Evolutionary conservation across 2,888 invertebrate species (phyloP).

Genomic region (Drosophila phalerata): DNA sequence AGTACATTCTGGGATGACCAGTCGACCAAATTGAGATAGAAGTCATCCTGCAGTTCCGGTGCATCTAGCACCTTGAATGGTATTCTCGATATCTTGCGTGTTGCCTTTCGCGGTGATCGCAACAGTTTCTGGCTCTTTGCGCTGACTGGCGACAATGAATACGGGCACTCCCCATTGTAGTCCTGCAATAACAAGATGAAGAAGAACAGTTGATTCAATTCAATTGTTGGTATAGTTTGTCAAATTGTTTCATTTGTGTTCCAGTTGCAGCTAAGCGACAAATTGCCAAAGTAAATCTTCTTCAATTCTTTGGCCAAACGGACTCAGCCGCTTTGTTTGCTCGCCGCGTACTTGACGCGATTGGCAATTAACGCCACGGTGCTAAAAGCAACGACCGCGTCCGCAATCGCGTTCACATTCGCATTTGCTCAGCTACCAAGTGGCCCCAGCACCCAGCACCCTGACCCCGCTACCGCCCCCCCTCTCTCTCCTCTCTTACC

Average conservation of each 20-base stretch:
- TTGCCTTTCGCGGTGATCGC: constrained; percentile 98
- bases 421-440: constrained; percentile 22
- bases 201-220: not conserved
- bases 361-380: constrained; percentile 69
- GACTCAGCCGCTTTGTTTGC: constrained; percentile 55
- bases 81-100: constrained; percentile 98
- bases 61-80: constrained; percentile 93
- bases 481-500: no score
- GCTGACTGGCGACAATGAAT: constrained; percentile 97
- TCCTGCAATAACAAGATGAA: constrained; percentile 86
- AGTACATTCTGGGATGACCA: constrained; percentile 99
- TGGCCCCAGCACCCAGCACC: not conserved
- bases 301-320: constrained; percentile 9
- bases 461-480: no score
- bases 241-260: constrained; percentile 40
- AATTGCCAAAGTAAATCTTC: constrained; percentile 59
- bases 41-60: constrained; percentile 93
- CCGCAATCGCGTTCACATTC: constrained; percentile 26
- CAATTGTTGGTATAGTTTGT: constrained; percentile 38
- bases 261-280: constrained; percentile 54
- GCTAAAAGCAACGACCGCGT: constrained; percentile 70
- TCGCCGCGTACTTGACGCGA: constrained; percentile 68
- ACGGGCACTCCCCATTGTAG: constrained; percentile 93
- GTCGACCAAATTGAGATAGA: constrained; percentile 99
- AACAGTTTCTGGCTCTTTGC: constrained; percentile 97